Base-by-base conservation (phyloP, 2,888 invertebrate species). In the Apodemia hepburni region DNA sequence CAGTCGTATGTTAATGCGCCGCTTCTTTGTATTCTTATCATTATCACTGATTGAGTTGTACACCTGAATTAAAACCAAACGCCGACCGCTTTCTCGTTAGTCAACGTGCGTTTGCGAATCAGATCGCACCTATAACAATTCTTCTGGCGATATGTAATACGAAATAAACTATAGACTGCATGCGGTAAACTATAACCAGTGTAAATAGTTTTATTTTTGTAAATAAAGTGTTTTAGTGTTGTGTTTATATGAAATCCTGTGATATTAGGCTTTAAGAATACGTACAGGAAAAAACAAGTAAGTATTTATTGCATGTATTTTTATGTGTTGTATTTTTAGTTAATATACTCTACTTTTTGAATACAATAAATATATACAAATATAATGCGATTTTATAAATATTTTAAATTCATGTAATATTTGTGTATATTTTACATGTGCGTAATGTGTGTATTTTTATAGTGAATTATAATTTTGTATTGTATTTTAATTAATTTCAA, bases 211-310 rank as follows among this genome's bases (percentile, higher is more conserved):
- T 75, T 78, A 77, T 76, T 77, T 74, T 71, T 72, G 73, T 66
- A 70, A 68, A 69, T 71, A 71, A 70, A 74, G 77, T 80, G 75
- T 68, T 70, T 67, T 71, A 69, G 76, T 78, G 78, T 66, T 76
- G 69, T 72, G 72, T 72, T 67, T 69, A 73, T 75, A 75, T 68
- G 70, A 84, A 87, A 89, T 87, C 86, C 90, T 90, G 90, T 90
- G 90, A 90, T 90, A 90, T 84, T 89, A 88, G 82, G 75, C 71
- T 72, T 71, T 85, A 84, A 84, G 82, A 73, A 74, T 70, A 77
- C 69, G 77, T 73, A 59, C 60, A 75, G 71, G 70, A 42, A 68
- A 68, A 66, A 61, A 77, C 81, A 88, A 87, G 90, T 90, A 66
- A 90, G 90, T 90, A 79, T 75, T 69, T 62, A 62, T 67, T 64